phyloP scores from a whole-genome alignment of 2,113 vertebrate genomes.

The Cyprinus carpio region DNA sequence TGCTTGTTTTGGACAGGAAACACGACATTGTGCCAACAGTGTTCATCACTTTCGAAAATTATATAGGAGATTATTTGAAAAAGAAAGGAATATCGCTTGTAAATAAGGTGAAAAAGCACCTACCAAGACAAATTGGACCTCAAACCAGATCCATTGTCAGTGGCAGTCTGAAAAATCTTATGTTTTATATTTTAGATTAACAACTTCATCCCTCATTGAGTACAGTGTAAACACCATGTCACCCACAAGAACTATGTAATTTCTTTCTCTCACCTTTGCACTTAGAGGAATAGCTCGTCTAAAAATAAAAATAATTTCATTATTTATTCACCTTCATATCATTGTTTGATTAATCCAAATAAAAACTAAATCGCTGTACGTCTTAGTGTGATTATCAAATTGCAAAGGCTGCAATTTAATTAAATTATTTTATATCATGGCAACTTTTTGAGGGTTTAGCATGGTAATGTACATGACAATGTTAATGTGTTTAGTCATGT shows the following conservation, averaged over 20 bases:
- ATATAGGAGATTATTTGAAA: constrained; percentile 13
- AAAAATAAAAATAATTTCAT: not conserved
- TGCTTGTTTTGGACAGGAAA: constrained; percentile 75
- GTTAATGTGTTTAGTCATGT: too few relatives aligned
- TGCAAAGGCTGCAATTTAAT: not conserved
- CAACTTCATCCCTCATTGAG: constrained; percentile 74
- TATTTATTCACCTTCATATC: not conserved
- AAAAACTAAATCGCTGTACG: not conserved
- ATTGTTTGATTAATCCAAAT: not conserved
- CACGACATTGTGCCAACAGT: constrained; percentile 54
- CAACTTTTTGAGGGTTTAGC: too few relatives aligned
- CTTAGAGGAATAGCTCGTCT: not conserved
- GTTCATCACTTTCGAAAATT: not conserved
- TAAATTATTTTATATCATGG: not conserved
- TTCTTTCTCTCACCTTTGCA: constrained; percentile 11
- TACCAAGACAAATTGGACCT: not conserved
- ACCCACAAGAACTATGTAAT: constrained; percentile 1
- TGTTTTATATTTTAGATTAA: constrained; percentile 72
- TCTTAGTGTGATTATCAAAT: not conserved
- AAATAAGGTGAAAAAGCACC: constrained; percentile 20
- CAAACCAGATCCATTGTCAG: constrained; percentile 55
- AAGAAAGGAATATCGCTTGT: constrained; percentile 47
- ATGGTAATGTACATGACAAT: too few relatives aligned
- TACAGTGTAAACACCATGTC: constrained; percentile 68
- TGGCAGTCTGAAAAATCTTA: constrained; percentile 66